Evolutionary conservation across 2,113 vertebrate species (phyloP).

Genomic region (Elephantulus edwardii): DNA sequence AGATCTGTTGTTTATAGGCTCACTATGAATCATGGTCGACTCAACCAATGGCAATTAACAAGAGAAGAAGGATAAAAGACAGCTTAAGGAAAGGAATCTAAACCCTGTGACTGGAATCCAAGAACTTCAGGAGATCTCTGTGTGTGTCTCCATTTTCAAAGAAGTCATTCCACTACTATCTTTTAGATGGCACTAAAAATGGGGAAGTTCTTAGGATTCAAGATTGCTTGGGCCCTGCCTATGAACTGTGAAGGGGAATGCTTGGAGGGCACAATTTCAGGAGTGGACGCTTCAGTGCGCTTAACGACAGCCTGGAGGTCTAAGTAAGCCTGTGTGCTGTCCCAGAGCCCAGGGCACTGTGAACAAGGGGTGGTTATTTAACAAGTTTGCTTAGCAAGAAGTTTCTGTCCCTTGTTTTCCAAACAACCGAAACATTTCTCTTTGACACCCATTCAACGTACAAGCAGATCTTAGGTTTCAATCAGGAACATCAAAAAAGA

Average conservation of each 20-base stretch:
- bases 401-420: background rate
- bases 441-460: background rate
- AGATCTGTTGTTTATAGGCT: too few relatives aligned
- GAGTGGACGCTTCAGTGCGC: background rate
- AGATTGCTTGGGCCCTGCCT: background rate
- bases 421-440: background rate
- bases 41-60: background rate
- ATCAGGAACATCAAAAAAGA: background rate
- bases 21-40: too few relatives aligned
- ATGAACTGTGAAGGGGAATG: background rate
- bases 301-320: background rate
- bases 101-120: background rate
- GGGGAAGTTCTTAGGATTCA: background rate
- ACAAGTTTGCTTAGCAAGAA: background rate
- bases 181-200: background rate
- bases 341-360: background rate
- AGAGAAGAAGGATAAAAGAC: background rate
- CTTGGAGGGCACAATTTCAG: conserved; percentile 7
- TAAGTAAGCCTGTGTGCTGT: background rate
- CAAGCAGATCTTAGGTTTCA: background rate
- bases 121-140: background rate
- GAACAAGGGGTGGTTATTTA: background rate
- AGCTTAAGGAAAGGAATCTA: background rate
- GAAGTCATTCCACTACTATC: background rate
- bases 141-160: background rate